Evolutionary conservation across 2,113 vertebrate genomes (phyloP).

Genomic region (Hemichromis elongatus): DNA sequence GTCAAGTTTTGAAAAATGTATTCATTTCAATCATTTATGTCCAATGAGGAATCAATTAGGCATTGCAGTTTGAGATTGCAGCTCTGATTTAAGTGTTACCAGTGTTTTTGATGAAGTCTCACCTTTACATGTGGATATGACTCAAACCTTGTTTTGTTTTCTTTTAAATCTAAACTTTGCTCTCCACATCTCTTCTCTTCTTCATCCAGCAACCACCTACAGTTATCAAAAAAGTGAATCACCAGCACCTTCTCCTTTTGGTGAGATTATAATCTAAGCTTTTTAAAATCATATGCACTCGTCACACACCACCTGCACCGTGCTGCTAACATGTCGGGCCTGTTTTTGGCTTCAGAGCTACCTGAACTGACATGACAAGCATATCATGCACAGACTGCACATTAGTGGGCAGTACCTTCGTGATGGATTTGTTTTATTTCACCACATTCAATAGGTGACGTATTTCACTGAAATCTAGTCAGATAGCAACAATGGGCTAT

Average conservation of each 20-base stretch:
- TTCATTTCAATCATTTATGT: background rate
- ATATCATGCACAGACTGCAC: background rate
- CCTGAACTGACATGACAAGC: background rate
- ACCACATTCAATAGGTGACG: background rate
- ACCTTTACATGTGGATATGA: background rate
- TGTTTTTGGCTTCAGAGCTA: background rate
- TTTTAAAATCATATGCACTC: background rate
- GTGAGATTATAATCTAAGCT: background rate
- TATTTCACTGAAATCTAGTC: background rate
- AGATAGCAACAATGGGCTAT: background rate
- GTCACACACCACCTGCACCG: background rate
- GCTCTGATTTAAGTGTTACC: background rate
- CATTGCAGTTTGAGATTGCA: background rate
- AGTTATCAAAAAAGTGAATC: rapidly evolving
- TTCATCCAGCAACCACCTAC: background rate
- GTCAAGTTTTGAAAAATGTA: background rate
- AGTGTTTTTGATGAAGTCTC: background rate
- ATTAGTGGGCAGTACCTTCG: background rate
- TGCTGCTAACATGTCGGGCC: background rate
- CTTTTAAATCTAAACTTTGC: background rate
- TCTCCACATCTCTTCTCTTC: background rate
- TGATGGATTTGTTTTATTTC: background rate
- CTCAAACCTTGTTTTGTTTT: background rate
- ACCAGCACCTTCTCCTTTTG: background rate
- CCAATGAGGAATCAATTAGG: background rate